Percentiles rank a stretch among this genome's conserved stretches.
Conservation (phyloP, 2,113 vertebrate species). For the Castor canadensis region DNA sequence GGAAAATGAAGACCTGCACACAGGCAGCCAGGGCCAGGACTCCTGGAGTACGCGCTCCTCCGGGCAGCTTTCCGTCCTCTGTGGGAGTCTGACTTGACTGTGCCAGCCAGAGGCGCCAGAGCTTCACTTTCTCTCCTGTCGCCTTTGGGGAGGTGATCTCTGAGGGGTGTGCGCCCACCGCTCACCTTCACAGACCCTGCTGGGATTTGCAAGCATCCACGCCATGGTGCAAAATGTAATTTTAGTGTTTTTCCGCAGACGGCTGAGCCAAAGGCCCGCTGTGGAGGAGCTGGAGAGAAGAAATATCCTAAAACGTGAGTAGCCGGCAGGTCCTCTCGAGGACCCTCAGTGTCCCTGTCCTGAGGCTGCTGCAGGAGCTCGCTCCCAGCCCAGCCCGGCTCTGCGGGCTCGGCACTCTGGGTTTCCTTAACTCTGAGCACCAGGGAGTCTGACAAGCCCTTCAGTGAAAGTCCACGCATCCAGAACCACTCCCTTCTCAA, state of each 20-base stretch:
- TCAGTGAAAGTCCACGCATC: background rate
- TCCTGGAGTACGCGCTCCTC: no score
- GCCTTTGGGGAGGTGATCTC: conserved; percentile 23
- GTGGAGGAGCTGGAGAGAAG: conserved; percentile 98
- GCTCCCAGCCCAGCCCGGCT: background rate
- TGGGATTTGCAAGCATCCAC: conserved; percentile 26
- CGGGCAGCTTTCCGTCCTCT: no score
- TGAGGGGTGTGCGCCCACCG: conserved; percentile 49
- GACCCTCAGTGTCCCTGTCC: background rate
- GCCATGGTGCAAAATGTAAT: conserved; percentile 98
- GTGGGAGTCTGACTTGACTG: background rate
- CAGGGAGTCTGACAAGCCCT: background rate
- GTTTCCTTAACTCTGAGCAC: background rate
- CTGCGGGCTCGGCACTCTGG: background rate
- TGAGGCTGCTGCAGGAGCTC: background rate
- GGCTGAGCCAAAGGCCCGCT: conserved; percentile 97
- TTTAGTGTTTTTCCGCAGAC: conserved; percentile 98
- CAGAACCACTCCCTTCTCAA: background rate
- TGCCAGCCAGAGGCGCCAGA: conserved; percentile 4
- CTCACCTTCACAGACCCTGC: background rate
- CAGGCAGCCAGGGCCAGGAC: background rate
- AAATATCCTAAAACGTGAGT: conserved; percentile 99
- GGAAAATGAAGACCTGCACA: conserved; percentile 46
- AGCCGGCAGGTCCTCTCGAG: background rate
- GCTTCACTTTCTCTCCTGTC: background rate